Percentiles rank a stretch among this genome's conserved stretches.
These are phyloP conservation scores for Platysteira castanea DNA, from an alignment of 2,113 vertebrate species.

Conservation along the genomic window DNA sequence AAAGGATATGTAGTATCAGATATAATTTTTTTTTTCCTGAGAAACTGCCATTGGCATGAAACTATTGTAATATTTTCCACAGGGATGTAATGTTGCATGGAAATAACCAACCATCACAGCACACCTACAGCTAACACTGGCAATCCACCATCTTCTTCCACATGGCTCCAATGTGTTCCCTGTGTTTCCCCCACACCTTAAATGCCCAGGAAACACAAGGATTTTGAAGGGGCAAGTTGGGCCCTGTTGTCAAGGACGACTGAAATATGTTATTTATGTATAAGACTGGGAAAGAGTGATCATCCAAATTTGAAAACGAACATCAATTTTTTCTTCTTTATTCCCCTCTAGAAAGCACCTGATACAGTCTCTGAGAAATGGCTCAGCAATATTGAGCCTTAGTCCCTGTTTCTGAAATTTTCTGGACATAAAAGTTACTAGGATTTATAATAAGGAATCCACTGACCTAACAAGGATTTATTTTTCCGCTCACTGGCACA, in stretches of 20 bases:
- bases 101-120: background rate
- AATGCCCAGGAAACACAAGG: background rate
- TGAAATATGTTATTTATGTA: background rate
- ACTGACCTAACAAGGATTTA: slow-evolving; percentile 11
- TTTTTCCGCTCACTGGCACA: background rate
- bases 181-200: background rate
- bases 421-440: background rate
- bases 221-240: background rate
- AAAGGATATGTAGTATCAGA: background rate
- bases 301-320: background rate
- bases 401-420: background rate
- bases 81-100: background rate
- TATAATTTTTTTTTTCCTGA: background rate
- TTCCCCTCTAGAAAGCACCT: background rate
- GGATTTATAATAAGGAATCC: background rate
- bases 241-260: background rate
- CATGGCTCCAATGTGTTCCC: fast-evolving
- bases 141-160: background rate
- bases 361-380: background rate
- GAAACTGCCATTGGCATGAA: background rate
- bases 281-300: background rate
- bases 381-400: background rate
- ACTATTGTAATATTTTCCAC: background rate
- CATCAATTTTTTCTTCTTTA: background rate
- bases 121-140: background rate